Percentiles rank a stretch among this genome's conserved stretches.
These are phyloP conservation scores for Trachelus iudaicus DNA, from an alignment of 2,888 invertebrate genomes.

Conservation along the genomic window DNA sequence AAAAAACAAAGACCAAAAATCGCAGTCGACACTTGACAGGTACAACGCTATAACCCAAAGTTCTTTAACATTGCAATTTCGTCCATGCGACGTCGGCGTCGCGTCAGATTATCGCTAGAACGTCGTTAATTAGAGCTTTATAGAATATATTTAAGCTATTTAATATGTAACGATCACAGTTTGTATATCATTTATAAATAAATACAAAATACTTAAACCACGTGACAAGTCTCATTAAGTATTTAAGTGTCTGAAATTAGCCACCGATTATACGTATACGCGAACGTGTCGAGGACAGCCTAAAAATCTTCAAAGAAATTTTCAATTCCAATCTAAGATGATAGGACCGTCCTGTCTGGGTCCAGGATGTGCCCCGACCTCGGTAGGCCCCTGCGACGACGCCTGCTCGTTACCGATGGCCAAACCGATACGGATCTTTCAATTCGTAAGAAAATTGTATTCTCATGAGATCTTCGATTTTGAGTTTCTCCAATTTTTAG, in stretches of 20 bases:
- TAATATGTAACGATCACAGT: neutral
- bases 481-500: constrained; percentile 24
- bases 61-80: constrained; percentile 16
- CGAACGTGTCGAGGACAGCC: neutral
- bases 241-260: neutral
- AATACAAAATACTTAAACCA: neutral
- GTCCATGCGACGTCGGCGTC: neutral
- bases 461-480: neutral
- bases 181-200: constrained; percentile 13
- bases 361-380: constrained; percentile 12
- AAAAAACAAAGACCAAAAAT: neutral
- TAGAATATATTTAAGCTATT: neutral
- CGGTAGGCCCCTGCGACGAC: constrained; percentile 25
- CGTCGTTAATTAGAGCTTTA: neutral
- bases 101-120: neutral
- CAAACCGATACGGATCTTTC: constrained; percentile 49
- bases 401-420: constrained; percentile 31
- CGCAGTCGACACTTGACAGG: constrained; percentile 18
- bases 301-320: neutral
- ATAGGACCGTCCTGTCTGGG: constrained; percentile 14
- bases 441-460: constrained; percentile 44
- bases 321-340: constrained; percentile 8
- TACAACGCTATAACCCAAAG: constrained; percentile 52
- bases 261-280: neutral
- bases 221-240: neutral